phyloP scores from a whole-genome alignment of 2,797 vertebrate species.

The Falco cherrug region DNA sequence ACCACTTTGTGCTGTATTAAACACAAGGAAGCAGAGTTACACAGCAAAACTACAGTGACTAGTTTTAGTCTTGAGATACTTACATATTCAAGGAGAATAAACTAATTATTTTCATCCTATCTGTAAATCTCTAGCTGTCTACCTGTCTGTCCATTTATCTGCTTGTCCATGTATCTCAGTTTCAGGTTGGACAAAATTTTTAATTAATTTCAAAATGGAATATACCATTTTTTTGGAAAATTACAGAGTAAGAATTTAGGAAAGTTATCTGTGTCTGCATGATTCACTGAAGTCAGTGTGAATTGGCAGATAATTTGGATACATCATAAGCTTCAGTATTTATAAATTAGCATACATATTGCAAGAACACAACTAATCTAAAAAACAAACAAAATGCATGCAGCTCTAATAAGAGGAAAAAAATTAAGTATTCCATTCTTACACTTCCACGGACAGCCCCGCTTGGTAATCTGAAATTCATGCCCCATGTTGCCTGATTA shows the following conservation, averaged over 20 bases:
- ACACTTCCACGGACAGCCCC: background rate
- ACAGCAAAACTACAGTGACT: background rate
- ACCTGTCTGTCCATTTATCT: background rate
- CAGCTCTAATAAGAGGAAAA: background rate
- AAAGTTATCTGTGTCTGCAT: background rate
- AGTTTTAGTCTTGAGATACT: background rate
- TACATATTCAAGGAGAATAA: background rate
- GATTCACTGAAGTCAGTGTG: background rate
- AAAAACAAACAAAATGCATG: background rate
- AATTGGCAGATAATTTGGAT: background rate
- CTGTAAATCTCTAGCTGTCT: background rate
- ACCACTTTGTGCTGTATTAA: background rate
- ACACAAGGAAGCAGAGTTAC: background rate
- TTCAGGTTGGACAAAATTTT: background rate
- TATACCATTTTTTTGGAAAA: background rate
- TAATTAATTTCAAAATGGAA: background rate
- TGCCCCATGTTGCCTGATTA: background rate
- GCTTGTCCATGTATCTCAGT: background rate
- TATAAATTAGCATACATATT: background rate
- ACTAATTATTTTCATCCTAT: background rate
- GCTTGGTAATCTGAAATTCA: background rate
- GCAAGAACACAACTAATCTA: background rate
- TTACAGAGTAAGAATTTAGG: background rate
- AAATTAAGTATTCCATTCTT: background rate
- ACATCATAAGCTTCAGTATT: background rate